A percentile compares a stretch with the other conserved stretches of the same genome.
phyloP scores from a whole-genome alignment of 2,888 invertebrate genomes.

The Bombyx huttoni region DNA sequence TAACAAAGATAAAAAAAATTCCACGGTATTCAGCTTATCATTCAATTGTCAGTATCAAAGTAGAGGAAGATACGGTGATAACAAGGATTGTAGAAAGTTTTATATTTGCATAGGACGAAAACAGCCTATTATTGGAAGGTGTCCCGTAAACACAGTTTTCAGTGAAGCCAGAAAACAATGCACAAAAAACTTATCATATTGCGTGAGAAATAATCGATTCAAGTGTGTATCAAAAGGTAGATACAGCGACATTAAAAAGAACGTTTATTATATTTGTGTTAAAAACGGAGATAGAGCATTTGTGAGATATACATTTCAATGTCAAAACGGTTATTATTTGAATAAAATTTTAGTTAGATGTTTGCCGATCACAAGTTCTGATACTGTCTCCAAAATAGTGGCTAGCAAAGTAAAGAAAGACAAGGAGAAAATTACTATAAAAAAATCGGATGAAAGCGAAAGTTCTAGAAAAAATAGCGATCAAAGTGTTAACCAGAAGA shows the following conservation, averaged over 20 bases:
- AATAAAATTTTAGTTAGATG: slow-evolving; percentile 40
- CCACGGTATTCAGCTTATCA: neutral
- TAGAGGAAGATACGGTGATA: slow-evolving; percentile 62
- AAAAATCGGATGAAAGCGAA: slow-evolving; percentile 9
- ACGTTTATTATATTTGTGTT: slow-evolving; percentile 56
- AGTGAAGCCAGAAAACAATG: slow-evolving; percentile 57
- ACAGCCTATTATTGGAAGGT: slow-evolving; percentile 34
- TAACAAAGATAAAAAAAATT: neutral
- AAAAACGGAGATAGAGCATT: slow-evolving; percentile 25
- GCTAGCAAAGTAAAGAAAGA: neutral
- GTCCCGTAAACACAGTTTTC: slow-evolving; percentile 53
- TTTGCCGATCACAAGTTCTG: slow-evolving; percentile 6
- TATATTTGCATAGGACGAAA: slow-evolving; percentile 53
- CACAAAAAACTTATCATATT: slow-evolving; percentile 59
- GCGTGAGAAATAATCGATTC: slow-evolving; percentile 56
- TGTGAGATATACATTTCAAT: slow-evolving; percentile 46
- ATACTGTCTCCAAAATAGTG: too few relatives aligned
- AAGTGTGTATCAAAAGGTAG: slow-evolving; percentile 51
- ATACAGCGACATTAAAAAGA: slow-evolving; percentile 40
- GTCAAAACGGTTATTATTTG: slow-evolving; percentile 39
- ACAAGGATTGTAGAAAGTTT: slow-evolving; percentile 59
- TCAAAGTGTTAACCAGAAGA: slow-evolving; percentile 4
- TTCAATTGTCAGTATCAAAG: slow-evolving; percentile 26
- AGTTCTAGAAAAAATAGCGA: slow-evolving; percentile 17
- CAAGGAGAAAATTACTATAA: neutral